Evolutionary conservation across 1,140 invertebrate species (phyloP), one percentile per base, ranked within the genome.

Genomic region (Drosophila mayri): DNA sequence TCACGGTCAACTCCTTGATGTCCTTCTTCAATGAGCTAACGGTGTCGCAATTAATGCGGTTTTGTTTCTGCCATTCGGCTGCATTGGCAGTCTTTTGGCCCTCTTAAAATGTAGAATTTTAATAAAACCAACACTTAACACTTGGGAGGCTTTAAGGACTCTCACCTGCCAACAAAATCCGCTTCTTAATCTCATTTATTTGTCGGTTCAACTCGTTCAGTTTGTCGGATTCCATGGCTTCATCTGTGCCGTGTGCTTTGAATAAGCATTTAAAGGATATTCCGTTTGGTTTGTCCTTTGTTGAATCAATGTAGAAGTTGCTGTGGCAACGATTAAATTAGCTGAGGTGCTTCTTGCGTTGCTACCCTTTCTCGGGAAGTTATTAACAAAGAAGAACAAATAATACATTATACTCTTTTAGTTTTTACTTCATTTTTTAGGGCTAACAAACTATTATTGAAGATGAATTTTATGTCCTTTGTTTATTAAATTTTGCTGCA

Each of bases 21-120:
- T 96, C 95, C 76, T 95, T 96, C 85, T 97, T 97, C n/a, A 97
- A 85, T 1, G 94, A 93, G 28, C 93, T 85, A 55, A 97, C 96
- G 61, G 95, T 94, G 54, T 97, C 95, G 54, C 93, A 93, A 84
- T 96, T 96, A 65, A 95, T 94, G 76, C 95, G 95, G 79, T 95
- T 95, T 86, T 96, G 96, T 9, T 95, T 94, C 82, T 96, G 96
- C 81, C 95, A 96, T 91, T 97, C 96, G 92, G 97, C 96, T 71
- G 95, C 96, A 75, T 96, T 94, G 0, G 96, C 96, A 83, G 96
- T 97, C 76, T 96, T 95, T 93, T 97, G 96, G 12, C 96, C 96
- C 94, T 97, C 96, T 97, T 75, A 4, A 93, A 54, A 28, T 14
- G 41, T 18, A 22, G 18, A 4, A 32, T 9, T 50, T 18, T 22